Conservation (phyloP, 2,888 invertebrate genomes). For the Dynastes hyllus region DNA sequence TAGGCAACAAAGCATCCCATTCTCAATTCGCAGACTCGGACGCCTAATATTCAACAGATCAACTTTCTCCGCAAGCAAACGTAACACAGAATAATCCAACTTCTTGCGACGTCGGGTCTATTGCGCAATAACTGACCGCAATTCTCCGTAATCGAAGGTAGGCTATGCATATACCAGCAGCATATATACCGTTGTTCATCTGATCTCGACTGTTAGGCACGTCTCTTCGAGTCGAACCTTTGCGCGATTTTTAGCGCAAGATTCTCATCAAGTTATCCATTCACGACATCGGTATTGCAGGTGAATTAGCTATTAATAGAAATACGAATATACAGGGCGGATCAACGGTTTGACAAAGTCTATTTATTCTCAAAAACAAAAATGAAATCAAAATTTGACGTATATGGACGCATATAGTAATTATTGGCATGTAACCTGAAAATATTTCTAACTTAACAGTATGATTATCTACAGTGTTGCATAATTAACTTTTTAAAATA, state of each 20-base stretch:
- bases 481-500: too few species aligned
- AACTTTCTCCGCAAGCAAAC: constrained; percentile 37
- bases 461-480: too few species aligned
- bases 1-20: not conserved
- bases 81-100: constrained; percentile 24
- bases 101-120: constrained; percentile 11
- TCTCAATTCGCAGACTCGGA: not conserved
- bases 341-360: too few species aligned
- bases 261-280: constrained; percentile 21
- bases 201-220: constrained; percentile 20
- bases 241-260: not conserved
- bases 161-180: not conserved
- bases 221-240: constrained; percentile 16
- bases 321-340: too few species aligned
- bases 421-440: too few species aligned
- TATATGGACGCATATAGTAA: too few species aligned
- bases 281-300: too few species aligned
- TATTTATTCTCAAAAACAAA: too few species aligned
- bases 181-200: not conserved
- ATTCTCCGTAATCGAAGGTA: constrained; percentile 33
- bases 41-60: constrained; percentile 42
- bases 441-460: too few species aligned
- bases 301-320: too few species aligned
- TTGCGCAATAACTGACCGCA: constrained; percentile 30
- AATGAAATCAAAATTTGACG: too few species aligned